Base-by-base conservation (phyloP, 2,113 vertebrate genomes). In the Hepsetus odoe region DNA sequence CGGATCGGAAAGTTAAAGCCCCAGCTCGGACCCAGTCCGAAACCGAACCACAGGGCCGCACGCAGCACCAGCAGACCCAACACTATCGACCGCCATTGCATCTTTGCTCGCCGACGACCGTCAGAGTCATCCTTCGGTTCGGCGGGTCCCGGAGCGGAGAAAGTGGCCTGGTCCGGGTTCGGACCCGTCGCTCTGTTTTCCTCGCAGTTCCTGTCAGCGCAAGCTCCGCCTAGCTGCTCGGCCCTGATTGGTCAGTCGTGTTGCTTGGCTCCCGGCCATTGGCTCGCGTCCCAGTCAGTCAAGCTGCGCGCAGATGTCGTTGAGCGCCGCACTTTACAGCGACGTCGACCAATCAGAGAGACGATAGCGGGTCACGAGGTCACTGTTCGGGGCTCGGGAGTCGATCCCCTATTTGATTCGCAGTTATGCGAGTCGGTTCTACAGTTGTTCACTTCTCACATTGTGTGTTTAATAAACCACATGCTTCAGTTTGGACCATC, bases 31-130 rank as follows among this genome's bases (percentile, higher is more conserved):
- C 93, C 94, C 76, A 95, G 88, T 71, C 92, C 94, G 65, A 94
- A 94, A 4, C 92, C 90, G 49, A 96, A 87, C 93, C 95, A 95
- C 74, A 97, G 81, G 73, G 93, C 94, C 56, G 97, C 88, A 82
- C 95, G 92, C 77, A 98, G 85, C 56, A 96, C 90, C 80, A 97
- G 84, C 85, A 98, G 91, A 86, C 94, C 96, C 86, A 98, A 91
- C 86, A 97, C 91, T 88, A 97, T 83, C 91, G 96, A 96, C 87
- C 95, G 93, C 96, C 96, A 98, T 95, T 94, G 96, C 97, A 98
- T 98, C 90, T 94, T 94, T 91, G 92, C 93, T 89, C 56, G 77
- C 86, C 28, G 4, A 83, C 86, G 76, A 32, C 89, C 68, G 89
- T 90, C 79, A 90, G 89, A 89, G 84, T 84, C 93, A 93, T 94